Base-by-base conservation (phyloP, 1,140 invertebrate genomes). In the Trichogramma pretiosum region DNA sequence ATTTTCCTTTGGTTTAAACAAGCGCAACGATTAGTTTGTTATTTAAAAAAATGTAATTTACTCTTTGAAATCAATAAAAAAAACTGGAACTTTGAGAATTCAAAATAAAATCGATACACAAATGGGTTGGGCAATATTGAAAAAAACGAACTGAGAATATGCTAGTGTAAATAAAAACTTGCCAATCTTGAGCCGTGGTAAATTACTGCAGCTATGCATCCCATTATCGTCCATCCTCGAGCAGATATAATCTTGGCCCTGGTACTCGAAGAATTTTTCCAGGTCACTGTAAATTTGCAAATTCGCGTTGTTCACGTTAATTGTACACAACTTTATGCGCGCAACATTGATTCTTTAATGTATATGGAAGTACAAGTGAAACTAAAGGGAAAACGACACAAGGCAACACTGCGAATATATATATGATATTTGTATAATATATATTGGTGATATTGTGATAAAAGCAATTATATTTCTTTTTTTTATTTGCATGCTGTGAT, bases 191-290 rank as follows among this genome's bases (percentile, higher is more conserved):
- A 71, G 88, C 0, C 84, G 84, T 2, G 93, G 93, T 34, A 99
- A 80, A 64, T 93, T 77, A 22, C 74, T 72, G 70, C 97, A 99
- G 23, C 77, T 75, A 68, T 97, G 93, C 87, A 99, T 94, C 3
- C 96, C 96, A 52, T 84, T 91, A 68, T 94, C 90, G 54, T 93
- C 90, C 5, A 85, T 82, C 57, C 84, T 82, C 37, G 91, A 93
- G 73, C 97, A 99, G 57, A 99, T 98, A 73, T 95, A 99, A 70
- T 99, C 95, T 73, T 90, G 82, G 59, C 95, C 92, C 64, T 87
- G 85, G 62, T 83, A 82, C 65, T 83, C 80, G 74, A 88, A 90
- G 77, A 87, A 87, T 57, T 83, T 80, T 57, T 84, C 83, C 54
- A 80, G 67, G 55, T 74, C 74, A 56, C 79, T 81, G 70, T 24